Conservation (phyloP, 2,888 invertebrate genomes). For the Temnothorax rugatulus region DNA sequence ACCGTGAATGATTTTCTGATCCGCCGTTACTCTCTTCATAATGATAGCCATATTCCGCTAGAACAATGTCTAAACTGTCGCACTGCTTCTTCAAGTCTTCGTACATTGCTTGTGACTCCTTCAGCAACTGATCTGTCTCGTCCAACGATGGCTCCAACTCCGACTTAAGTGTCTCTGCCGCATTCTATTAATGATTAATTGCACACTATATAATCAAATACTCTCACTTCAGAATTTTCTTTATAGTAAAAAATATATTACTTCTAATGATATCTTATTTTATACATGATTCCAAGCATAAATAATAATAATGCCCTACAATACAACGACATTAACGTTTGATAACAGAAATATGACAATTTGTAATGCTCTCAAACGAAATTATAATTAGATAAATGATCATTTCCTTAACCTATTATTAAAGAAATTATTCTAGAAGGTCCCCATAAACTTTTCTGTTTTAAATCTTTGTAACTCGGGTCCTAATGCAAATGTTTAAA, state of each 20-base stretch:
- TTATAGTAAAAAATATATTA: background rate
- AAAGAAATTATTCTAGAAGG: too few relatives aligned
- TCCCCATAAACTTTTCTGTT: too few relatives aligned
- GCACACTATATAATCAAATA: background rate
- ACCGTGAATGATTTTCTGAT: background rate
- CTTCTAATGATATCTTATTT: too few relatives aligned
- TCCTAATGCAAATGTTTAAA: too few relatives aligned
- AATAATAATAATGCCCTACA: background rate
- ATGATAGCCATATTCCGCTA: slow-evolving; percentile 63
- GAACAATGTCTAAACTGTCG: slow-evolving; percentile 53
- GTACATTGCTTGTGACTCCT: slow-evolving; percentile 35
- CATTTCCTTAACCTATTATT: background rate
- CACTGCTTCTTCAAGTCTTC: slow-evolving; percentile 54
- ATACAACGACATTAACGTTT: background rate
- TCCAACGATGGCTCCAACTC: slow-evolving; percentile 3
- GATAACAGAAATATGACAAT: background rate
- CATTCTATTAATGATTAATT: slow-evolving; percentile 33
- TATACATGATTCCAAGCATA: background rate
- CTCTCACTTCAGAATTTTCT: background rate
- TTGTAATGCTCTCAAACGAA: background rate
- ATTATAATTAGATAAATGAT: background rate
- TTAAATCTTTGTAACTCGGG: too few relatives aligned
- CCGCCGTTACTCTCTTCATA: slow-evolving; percentile 36
- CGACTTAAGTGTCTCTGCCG: slow-evolving; percentile 15
- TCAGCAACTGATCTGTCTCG: slow-evolving; percentile 35